These are phyloP conservation scores for Xestoiulus laeticollis DNA, from an alignment of 2,888 invertebrate species.

Conservation along the genomic window DNA sequence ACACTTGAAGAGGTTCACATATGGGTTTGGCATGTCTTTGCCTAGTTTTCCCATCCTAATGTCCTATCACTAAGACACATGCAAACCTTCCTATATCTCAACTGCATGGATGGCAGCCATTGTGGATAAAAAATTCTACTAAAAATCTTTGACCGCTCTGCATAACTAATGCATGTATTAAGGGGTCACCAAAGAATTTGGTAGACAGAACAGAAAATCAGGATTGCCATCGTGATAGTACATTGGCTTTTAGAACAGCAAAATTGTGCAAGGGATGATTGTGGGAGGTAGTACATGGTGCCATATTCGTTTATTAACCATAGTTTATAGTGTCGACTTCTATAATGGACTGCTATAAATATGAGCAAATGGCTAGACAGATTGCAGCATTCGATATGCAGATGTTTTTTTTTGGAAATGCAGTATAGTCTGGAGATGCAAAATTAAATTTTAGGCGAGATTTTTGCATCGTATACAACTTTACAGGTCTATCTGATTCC, in stretches of 20 bases:
- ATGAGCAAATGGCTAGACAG: constrained; percentile 21
- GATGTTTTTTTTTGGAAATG: background rate
- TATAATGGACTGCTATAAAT: background rate
- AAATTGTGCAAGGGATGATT: background rate
- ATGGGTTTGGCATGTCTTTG: background rate
- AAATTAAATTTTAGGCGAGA: background rate
- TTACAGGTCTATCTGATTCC: background rate
- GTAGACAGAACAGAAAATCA: background rate
- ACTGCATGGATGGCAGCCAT: background rate
- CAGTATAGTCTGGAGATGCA: background rate
- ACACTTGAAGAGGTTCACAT: constrained; percentile 4
- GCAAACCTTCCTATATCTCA: background rate
- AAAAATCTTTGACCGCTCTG: background rate
- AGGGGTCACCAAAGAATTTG: background rate
- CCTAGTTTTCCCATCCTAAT: background rate
- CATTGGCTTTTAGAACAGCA: background rate
- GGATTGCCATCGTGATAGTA: background rate
- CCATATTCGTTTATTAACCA: background rate
- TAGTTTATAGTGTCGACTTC: background rate
- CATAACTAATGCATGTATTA: background rate
- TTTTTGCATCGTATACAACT: background rate
- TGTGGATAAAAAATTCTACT: background rate
- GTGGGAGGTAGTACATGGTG: background rate
- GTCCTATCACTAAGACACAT: background rate
- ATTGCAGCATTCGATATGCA: constrained; percentile 4